Evolutionary conservation across 2,888 invertebrate species (phyloP), one percentile per base, ranked within the genome.

Genomic region (Thysanoteuthis rhombus): DNA sequence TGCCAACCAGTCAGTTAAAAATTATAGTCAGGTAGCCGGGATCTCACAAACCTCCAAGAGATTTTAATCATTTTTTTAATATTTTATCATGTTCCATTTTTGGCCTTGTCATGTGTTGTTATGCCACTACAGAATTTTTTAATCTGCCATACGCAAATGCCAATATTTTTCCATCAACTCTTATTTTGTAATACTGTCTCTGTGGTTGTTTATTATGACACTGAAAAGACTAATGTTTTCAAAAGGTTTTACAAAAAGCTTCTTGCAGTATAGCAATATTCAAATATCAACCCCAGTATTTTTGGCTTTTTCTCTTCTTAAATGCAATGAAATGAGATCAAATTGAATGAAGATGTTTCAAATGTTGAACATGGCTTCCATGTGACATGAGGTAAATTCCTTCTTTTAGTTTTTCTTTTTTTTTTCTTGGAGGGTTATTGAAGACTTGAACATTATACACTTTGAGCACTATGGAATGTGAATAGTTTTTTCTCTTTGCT

Each of bases 361-460:
- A 75, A n/a, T 75, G n/a, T 75, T 36, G 36, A 75, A n/a, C 75
- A 75, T 75, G 75, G n/a, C n/a, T n/a, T 75, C 75, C 75, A n/a
- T 75, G n/a, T 75, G 12, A 1, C 12, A 75, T 75, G 75, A 75
- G 75, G n/a, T 75, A 75, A 16, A 75, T 75, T 75, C 75, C n/a
- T 75, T 36, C n/a, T 75, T n/a, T 75, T 75, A 16, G 10, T 36
- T 75, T 36, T 75, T 75, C n/a, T n/a, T n/a, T 75, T n/a, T 75
- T 19, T 75, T n/a, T n/a, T 22, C 36, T 75, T n/a, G 75, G 75
- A 75, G 75, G 75, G 75, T 75, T n/a, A 75, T n/a, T 75, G 75
- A 75, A 75, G n/a, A n/a, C n/a, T 75, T n/a, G 75, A n/a, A 75
- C n/a, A 75, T n/a, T 75, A n/a, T 75, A 75, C 75, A n/a, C 75